These are phyloP conservation scores for Willisornis vidua DNA, from an alignment of 2,113 vertebrate species.

Conservation along the genomic window DNA sequence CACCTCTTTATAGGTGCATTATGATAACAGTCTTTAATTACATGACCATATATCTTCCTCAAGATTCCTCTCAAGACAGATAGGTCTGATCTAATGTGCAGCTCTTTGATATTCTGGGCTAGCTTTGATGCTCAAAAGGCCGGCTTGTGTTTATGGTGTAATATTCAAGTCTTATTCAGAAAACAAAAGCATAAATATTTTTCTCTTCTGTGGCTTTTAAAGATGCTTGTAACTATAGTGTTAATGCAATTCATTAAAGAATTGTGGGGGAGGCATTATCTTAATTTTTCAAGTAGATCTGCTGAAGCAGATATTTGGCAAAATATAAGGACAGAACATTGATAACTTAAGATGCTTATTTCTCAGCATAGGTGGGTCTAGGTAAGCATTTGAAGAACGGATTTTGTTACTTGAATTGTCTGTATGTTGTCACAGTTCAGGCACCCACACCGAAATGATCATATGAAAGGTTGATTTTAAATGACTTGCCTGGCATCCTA, in stretches of 20 bases:
- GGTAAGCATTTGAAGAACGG: neutral
- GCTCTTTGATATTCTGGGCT: neutral
- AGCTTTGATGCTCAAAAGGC: neutral
- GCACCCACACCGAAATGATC: neutral
- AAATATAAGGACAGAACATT: neutral
- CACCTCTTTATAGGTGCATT: neutral
- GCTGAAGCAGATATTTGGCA: neutral
- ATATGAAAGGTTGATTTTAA: neutral
- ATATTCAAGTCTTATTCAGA: neutral
- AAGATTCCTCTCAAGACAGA: neutral
- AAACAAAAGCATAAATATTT: neutral
- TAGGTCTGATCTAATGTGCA: neutral
- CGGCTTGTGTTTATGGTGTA: neutral
- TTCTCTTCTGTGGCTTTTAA: neutral
- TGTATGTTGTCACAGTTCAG: neutral
- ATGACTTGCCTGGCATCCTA: neutral
- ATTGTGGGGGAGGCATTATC: accelerated
- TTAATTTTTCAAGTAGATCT: neutral
- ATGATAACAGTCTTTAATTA: neutral
- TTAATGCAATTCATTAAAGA: neutral
- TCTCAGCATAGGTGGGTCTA: neutral
- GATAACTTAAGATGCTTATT: neutral
- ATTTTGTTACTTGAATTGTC: neutral
- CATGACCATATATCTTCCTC: neutral
- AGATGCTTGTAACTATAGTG: neutral